Conservation (phyloP, 2,888 invertebrate genomes). For the Agrochola lychnidis region DNA sequence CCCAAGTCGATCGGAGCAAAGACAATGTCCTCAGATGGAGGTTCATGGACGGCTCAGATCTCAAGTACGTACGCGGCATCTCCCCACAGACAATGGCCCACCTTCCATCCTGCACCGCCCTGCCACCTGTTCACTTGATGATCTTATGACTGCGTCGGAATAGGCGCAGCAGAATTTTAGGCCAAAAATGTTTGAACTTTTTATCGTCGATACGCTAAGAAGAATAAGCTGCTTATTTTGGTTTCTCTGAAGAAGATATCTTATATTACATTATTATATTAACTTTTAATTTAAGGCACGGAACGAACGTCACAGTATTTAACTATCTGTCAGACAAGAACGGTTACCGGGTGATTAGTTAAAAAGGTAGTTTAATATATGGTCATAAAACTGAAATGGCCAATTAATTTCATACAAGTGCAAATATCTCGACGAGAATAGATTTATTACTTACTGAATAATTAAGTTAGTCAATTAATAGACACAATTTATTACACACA, state of each 20-base stretch:
- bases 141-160: too few species aligned
- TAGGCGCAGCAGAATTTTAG: too few species aligned
- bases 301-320: not conserved
- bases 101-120: not conserved
- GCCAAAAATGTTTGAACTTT: not conserved
- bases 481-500: not conserved
- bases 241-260: not conserved
- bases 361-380: not conserved
- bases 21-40: not conserved
- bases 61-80: not conserved
- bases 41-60: not conserved
- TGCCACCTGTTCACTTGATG: not conserved
- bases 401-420: not conserved
- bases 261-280: not conserved
- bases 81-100: not conserved
- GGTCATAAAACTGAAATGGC: not conserved
- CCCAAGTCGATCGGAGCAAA: too few species aligned
- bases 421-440: not conserved
- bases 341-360: not conserved
- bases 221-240: not conserved
- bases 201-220: not conserved
- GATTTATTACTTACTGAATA: not conserved
- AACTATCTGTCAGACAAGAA: too few species aligned
- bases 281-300: not conserved
- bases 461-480: not conserved